phyloP scores from a whole-genome alignment of 2,113 vertebrate genomes.

The Sialia sialis region DNA sequence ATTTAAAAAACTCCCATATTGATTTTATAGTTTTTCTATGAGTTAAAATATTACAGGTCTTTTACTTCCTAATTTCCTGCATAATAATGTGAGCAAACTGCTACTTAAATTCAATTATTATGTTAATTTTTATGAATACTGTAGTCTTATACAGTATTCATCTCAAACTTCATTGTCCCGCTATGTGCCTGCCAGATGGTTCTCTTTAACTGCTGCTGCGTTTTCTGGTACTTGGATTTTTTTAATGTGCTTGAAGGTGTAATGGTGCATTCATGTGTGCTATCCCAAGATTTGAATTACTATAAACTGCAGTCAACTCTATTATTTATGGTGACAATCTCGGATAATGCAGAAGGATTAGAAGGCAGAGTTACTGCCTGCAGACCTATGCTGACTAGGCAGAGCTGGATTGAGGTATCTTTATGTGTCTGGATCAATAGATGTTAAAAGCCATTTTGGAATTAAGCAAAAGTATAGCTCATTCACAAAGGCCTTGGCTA shows the following conservation, averaged over 20 bases:
- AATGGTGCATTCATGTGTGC: neutral
- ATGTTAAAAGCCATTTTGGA: slow-evolving; percentile 14
- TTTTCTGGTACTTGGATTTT: neutral
- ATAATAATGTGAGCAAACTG: neutral
- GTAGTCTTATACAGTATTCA: neutral
- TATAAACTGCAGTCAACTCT: neutral
- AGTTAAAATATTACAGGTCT: slow-evolving; percentile 15
- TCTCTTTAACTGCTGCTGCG: neutral
- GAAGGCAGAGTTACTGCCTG: neutral
- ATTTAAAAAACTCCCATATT: neutral
- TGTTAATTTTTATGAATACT: neutral
- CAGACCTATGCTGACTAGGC: neutral
- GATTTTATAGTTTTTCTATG: neutral
- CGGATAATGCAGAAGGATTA: neutral
- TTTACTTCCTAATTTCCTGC: neutral
- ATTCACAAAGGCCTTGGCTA: neutral
- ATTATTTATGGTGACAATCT: neutral
- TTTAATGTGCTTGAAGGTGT: neutral
- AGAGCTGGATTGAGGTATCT: neutral
- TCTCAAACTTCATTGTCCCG: neutral
- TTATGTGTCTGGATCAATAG: neutral
- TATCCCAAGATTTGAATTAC: neutral
- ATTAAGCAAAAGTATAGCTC: neutral
- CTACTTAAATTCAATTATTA: neutral
- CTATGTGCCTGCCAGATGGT: neutral